Evolutionary conservation across 2,797 vertebrate genomes (phyloP).

Genomic region (Poliocrania exsul): DNA sequence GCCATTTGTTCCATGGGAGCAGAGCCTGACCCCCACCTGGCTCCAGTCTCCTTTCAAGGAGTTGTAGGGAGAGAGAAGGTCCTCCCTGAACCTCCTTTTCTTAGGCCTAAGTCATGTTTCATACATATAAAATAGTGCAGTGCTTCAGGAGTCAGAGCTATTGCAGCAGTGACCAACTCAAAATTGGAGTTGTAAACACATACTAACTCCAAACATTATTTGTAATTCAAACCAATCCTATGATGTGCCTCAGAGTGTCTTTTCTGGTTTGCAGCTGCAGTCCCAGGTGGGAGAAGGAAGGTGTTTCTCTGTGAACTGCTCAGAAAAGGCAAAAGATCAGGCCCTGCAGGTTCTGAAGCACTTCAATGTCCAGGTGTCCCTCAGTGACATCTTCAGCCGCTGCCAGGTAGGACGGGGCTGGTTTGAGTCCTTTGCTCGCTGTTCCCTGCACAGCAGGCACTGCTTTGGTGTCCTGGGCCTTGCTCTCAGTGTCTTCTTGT

Average conservation of each 20-base stretch:
- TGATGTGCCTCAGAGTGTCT: neutral
- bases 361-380: conserved; percentile 82
- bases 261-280: conserved; percentile 76
- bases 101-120: neutral
- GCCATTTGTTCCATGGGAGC: neutral
- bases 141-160: neutral
- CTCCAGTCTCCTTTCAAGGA: neutral
- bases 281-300: conserved; percentile 88
- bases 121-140: neutral
- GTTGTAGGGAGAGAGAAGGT: neutral
- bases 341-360: conserved; percentile 83
- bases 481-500: neutral
- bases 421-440: accelerated
- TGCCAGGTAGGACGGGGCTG: conserved; percentile 83
- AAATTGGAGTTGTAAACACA: neutral
- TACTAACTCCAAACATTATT: neutral
- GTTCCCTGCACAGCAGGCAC: neutral
- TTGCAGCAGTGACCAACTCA: neutral
- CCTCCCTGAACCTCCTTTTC: neutral
- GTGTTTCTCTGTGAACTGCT: conserved; percentile 84
- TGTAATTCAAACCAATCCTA: neutral
- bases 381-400: conserved; percentile 86
- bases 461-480: neutral
- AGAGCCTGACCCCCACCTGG: neutral
- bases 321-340: conserved; percentile 86